Evolutionary conservation across 2,113 vertebrate species (phyloP), one percentile per base, ranked within the genome.

Genomic region (Chloebia gouldiae): DNA sequence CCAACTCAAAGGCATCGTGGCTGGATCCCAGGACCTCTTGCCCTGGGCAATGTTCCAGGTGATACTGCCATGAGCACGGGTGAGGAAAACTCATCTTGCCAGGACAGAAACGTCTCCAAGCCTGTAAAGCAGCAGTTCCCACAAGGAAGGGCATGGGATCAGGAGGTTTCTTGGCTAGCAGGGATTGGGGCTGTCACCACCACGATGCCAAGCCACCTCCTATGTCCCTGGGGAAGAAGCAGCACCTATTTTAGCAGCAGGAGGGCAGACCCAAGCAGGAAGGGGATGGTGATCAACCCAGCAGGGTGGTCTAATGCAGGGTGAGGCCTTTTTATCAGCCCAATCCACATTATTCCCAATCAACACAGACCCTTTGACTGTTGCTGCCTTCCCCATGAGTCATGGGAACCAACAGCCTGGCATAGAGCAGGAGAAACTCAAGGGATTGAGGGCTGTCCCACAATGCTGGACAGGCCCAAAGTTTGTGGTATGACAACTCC

Each of bases 171-270:
- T 39, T 21, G 45, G 53, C 45, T 45, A 61, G 31, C 31, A 87
- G 40, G 44, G 40, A 68, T 1, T 33, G 31, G 19, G 40, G 44
- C 40, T 57, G 14, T 61, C 33, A 45, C 21, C 3, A 1, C 50
- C 11, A 6, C 50, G 42, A 30, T 33, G 31, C 35, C 0, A 2
- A 91, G 33, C 35, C 39, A 69, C 30, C 45, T 92, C 63, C 70
- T n/a, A 5, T 24, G 35, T 24, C 20, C 13, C 22, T 50, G 44
- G 61, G 83, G 73, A 72, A 0, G 6, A 83, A 92, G 65, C 40
- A 91, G 86, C 49, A 76, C 88, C 70, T 79, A 27, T 87, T 86
- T 78, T 40, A 95, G 86, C 80, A 96, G 92, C 83, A 88, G 40
- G 11, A 90, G 37, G 42, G 84, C 64, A 73, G 17, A 78, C 12